Evolutionary conservation across 2,888 invertebrate species (phyloP).

Genomic region (Parasteatoda lunata): DNA sequence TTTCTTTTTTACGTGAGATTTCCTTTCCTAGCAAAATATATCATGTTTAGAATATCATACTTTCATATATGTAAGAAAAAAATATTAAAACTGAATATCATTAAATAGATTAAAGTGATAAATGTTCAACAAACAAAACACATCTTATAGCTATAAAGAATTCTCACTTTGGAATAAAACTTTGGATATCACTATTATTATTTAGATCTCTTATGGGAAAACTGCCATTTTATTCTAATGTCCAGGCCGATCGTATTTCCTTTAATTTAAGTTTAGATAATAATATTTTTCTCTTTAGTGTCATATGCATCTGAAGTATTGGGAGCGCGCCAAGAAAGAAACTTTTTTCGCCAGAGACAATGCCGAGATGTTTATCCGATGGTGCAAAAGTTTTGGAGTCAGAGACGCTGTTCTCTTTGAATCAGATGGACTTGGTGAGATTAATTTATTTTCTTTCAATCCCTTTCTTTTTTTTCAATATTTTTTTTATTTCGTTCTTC

Average conservation of each 20-base stretch:
- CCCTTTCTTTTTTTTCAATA: neutral
- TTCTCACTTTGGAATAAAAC: too few species aligned
- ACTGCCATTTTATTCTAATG: neutral
- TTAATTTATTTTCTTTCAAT: neutral
- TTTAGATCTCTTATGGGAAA: neutral
- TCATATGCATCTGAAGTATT: slow-evolving; percentile 82
- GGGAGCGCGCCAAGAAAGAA: slow-evolving; percentile 87
- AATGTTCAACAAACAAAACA: too few species aligned
- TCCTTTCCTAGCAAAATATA: too few species aligned
- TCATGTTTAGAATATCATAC: too few species aligned
- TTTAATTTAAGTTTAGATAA: neutral
- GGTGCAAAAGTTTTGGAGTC: slow-evolving; percentile 88
- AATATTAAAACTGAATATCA: too few species aligned
- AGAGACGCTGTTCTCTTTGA: slow-evolving; percentile 91
- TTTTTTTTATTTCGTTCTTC: neutral
- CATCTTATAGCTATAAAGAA: too few species aligned
- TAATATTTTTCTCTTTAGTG: slow-evolving; percentile 22
- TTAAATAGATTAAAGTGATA: too few species aligned
- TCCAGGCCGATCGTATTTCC: neutral
- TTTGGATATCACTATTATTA: neutral
- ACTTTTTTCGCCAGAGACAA: slow-evolving; percentile 93
- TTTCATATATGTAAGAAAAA: too few species aligned
- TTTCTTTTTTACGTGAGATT: too few species aligned
- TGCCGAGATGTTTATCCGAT: slow-evolving; percentile 90
- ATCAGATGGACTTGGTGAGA: slow-evolving; percentile 88